Evolutionary conservation across 2,113 vertebrate species (phyloP), one percentile per base, ranked within the genome.

Genomic region (Geococcyx californianus): DNA sequence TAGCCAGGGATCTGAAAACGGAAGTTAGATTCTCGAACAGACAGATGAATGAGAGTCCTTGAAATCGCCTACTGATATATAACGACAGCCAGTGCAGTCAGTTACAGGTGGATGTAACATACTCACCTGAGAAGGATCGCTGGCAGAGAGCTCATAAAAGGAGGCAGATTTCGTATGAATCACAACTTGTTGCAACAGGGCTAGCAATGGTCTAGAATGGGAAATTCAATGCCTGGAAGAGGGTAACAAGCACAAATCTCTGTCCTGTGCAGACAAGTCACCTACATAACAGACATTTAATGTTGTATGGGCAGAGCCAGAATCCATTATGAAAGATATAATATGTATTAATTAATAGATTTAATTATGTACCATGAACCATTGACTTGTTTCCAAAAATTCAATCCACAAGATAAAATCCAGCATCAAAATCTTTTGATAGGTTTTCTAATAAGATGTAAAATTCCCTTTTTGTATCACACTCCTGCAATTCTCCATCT

Each of bases 161-260:
- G 33, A 52, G 68, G 12, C 1, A 3, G 55, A 52, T 72, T 68
- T 66, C 0, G 0, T 13, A 6, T 11, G 29, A 64, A 38, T 51
- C 28, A 24, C 4, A 2, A 40, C 58, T 92, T 19, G 1, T 66
- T 6, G 1, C 51, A 38, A 16, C 72, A 70, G 47, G 29, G 12
- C 13, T 40, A 28, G 33, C 64, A 54, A 23, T 7, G 58, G 72
- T 9, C 31, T 19, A 3, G 14, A n/a, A 36, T 58, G 36, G 28
- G 84, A 84, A 76, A 42, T 33, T 55, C 26, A 36, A 0, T 2
- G 24, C 29, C 54, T 90, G 73, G 52, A 84, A 84, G n/a, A 60
- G 42, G 81, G 36, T 3, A 68, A 69, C 16, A 25, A 64, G 62
- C 29, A 34, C 58, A 69, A 72, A 79, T 58, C 33, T 56, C 44